Conservation (phyloP, 2,888 invertebrate species). For the Coronaproctus castanopsis region DNA sequence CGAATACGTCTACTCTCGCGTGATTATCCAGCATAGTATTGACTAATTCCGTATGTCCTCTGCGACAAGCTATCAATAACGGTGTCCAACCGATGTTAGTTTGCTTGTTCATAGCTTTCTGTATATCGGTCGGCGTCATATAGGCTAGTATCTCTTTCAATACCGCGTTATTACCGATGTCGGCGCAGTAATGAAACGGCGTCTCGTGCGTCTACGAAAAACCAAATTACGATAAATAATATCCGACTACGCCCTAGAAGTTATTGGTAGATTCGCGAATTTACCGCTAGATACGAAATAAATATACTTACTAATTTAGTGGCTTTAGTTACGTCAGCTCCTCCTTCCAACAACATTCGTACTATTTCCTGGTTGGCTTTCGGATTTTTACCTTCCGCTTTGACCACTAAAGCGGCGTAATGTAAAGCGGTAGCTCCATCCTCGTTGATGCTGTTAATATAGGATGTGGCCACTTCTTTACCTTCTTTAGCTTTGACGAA, state of each 20-base stretch:
- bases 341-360: slow-evolving; percentile 67
- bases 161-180: slow-evolving; percentile 88
- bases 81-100: slow-evolving; percentile 94
- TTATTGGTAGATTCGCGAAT: background rate
- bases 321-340: slow-evolving; percentile 68
- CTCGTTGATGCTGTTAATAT: slow-evolving; percentile 71
- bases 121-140: slow-evolving; percentile 73
- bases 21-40: slow-evolving; percentile 75
- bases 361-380: slow-evolving; percentile 50
- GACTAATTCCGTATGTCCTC: slow-evolving; percentile 87
- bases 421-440: slow-evolving; percentile 89
- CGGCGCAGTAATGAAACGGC: slow-evolving; percentile 84
- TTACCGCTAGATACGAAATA: background rate
- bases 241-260: background rate
- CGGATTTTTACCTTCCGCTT: slow-evolving; percentile 47
- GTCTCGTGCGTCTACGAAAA: slow-evolving; percentile 58
- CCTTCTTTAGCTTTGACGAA: slow-evolving; percentile 57
- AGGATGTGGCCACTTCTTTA: slow-evolving; percentile 54
- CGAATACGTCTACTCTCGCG: slow-evolving; percentile 96
- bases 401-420: slow-evolving; percentile 75
- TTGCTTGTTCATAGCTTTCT: slow-evolving; percentile 83
- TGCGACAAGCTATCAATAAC: slow-evolving; percentile 80
- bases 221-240: background rate
- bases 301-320: slow-evolving; percentile 38
- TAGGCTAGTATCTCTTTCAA: slow-evolving; percentile 82